These are phyloP conservation scores for Tonatia bakeri DNA, from an alignment of 2,113 vertebrate genomes.

Conservation along the genomic window DNA sequence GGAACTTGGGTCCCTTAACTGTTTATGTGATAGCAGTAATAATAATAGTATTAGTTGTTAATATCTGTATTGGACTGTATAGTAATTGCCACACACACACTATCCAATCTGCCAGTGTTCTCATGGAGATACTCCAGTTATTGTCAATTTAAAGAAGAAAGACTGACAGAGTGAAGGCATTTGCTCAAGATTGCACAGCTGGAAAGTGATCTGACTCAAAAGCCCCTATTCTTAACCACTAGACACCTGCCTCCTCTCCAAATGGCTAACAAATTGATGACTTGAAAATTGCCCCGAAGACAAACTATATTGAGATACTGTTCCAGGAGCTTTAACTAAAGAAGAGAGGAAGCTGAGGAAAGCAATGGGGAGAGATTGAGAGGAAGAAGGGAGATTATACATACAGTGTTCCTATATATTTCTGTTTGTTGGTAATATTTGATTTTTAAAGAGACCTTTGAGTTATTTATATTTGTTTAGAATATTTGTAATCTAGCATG, in stretches of 20 bases:
- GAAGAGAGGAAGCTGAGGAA: neutral
- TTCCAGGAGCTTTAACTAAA: neutral
- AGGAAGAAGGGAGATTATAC: neutral
- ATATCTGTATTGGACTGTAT: neutral
- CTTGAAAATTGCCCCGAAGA: neutral
- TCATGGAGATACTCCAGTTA: neutral
- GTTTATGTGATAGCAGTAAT: neutral
- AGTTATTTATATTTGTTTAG: slow-evolving; percentile 7
- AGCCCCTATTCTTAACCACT: neutral
- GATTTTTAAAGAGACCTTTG: slow-evolving; percentile 1
- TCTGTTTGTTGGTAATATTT: neutral
- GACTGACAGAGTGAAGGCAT: neutral
- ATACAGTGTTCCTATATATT: neutral
- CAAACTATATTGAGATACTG: neutral
- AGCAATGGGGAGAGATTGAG: neutral
- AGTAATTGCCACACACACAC: neutral
- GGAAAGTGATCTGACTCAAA: neutral
- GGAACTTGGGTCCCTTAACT: neutral
- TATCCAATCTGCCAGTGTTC: neutral
- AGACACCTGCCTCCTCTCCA: neutral
- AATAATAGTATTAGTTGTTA: neutral
- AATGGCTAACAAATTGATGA: neutral
- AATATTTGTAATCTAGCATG: neutral
- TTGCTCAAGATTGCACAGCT: neutral
- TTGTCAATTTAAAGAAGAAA: neutral